phyloP scores from a whole-genome alignment of 37 sponge, comb jelly and placozoan species.

The Oscarella lobularis region DNA sequence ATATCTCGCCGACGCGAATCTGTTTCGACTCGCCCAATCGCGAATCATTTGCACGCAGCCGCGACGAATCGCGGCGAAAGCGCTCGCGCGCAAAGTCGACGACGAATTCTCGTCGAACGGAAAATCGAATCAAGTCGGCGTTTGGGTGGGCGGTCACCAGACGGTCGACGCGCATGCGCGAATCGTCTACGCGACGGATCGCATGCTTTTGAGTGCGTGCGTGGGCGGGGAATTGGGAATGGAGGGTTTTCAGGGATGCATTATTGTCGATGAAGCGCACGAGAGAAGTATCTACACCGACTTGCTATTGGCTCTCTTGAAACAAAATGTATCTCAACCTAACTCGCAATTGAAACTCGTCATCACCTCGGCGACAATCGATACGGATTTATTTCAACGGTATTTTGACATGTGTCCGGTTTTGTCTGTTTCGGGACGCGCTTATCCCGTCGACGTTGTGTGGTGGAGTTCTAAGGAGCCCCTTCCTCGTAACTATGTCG shows the following conservation, averaged over 20 bases:
- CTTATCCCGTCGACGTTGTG: slow-evolving; percentile 53
- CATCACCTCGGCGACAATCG: slow-evolving; percentile 77
- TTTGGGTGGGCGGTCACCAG: too few species aligned
- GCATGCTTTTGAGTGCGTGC: too few species aligned
- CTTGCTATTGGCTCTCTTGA: slow-evolving; percentile 46
- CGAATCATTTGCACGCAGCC: slow-evolving; percentile 92
- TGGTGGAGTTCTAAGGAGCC: slow-evolving; percentile 7
- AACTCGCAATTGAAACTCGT: slow-evolving; percentile 42
- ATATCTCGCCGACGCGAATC: slow-evolving; percentile 78
- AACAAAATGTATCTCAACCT: slow-evolving; percentile 32
- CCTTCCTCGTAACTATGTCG: background rate
- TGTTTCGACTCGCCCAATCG: slow-evolving; percentile 24
- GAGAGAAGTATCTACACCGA: slow-evolving; percentile 76
- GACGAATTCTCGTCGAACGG: too few species aligned
- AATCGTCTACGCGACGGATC: too few species aligned
- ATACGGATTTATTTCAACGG: slow-evolving; percentile 25
- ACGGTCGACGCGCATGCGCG: too few species aligned
- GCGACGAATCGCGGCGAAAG: slow-evolving; percentile 73
- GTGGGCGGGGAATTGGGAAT: too few species aligned
- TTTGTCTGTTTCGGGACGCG: slow-evolving; percentile 41
- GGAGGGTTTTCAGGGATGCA: too few species aligned
- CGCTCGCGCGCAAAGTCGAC: slow-evolving; percentile 68
- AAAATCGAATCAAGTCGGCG: too few species aligned
- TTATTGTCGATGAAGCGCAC: slow-evolving; percentile 77
- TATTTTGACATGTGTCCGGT: slow-evolving; percentile 41